Conservation (phyloP, 2,888 invertebrate species). For the Orchesellides sinensis region DNA sequence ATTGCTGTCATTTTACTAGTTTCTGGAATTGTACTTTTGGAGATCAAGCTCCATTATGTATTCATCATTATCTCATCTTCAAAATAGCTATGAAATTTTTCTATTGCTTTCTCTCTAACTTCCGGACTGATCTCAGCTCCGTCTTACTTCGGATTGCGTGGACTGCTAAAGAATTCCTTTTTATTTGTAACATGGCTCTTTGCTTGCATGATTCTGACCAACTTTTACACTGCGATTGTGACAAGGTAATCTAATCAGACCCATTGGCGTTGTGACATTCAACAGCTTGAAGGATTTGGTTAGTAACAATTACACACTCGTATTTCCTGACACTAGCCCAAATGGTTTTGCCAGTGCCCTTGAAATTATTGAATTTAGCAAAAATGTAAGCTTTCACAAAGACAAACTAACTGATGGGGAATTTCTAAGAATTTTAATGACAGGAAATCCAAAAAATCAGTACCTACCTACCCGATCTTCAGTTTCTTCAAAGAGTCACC, state of each 20-base stretch:
- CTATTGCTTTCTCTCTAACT: slow-evolving; percentile 16
- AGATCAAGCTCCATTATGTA: not conserved
- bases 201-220: slow-evolving; percentile 12
- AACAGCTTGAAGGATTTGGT: slow-evolving; percentile 17
- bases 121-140: slow-evolving; percentile 3
- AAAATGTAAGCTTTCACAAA: not conserved
- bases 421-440: slow-evolving; percentile 11
- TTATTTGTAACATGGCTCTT: slow-evolving; percentile 27
- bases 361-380: slow-evolving; percentile 1
- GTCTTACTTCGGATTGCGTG: slow-evolving; percentile 6
- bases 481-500: slow-evolving; percentile 16
- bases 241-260: slow-evolving; percentile 38
- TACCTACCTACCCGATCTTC: not conserved
- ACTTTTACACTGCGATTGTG: slow-evolving; percentile 35
- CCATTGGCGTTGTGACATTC: slow-evolving; percentile 1
- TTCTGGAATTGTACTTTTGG: no score
- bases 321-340: not conserved
- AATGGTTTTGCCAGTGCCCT: slow-evolving; percentile 10
- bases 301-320: not conserved
- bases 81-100: not conserved
- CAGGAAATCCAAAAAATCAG: not conserved
- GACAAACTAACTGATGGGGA: not conserved
- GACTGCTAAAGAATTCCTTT: not conserved
- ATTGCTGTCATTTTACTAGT: not conserved
- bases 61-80: not conserved